Evolutionary conservation across 2,797 vertebrate genomes (phyloP).

Genomic region (Simalia tracyae): DNA sequence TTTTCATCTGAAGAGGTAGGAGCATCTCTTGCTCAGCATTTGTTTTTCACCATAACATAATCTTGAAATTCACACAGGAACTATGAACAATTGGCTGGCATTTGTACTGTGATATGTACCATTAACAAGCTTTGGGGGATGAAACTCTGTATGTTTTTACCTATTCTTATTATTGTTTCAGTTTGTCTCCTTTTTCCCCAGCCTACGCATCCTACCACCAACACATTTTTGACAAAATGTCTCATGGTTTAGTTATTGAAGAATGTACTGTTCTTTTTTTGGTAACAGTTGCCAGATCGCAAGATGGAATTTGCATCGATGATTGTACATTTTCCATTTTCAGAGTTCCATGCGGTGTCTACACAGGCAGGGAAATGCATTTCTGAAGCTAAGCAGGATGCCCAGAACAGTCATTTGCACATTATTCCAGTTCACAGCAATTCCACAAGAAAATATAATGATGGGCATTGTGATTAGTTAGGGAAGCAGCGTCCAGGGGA

Average conservation of each 20-base stretch:
- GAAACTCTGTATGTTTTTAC: background rate
- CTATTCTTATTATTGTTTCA: background rate
- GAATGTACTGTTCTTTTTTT: background rate
- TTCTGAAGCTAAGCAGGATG: conserved; percentile 20
- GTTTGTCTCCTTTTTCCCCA: background rate
- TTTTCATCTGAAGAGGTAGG: background rate
- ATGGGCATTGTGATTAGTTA: background rate
- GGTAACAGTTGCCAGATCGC: background rate
- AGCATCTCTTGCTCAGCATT: background rate
- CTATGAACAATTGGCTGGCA: background rate
- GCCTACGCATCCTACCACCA: background rate
- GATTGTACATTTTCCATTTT: conserved; percentile 25
- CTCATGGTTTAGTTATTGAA: background rate
- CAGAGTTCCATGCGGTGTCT: background rate
- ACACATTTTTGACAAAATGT: background rate
- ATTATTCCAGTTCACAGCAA: conserved; percentile 33
- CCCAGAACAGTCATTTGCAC: conserved; percentile 19
- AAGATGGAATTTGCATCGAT: background rate
- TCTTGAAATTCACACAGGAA: background rate
- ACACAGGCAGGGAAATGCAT: conserved; percentile 5
- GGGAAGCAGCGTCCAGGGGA: background rate
- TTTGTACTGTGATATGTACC: background rate
- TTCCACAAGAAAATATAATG: conserved; percentile 10
- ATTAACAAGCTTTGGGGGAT: background rate
- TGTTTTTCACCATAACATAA: background rate